These are phyloP conservation scores for Lepus oiostolus DNA, from an alignment of 2,797 vertebrate species.

Conservation along the genomic window DNA sequence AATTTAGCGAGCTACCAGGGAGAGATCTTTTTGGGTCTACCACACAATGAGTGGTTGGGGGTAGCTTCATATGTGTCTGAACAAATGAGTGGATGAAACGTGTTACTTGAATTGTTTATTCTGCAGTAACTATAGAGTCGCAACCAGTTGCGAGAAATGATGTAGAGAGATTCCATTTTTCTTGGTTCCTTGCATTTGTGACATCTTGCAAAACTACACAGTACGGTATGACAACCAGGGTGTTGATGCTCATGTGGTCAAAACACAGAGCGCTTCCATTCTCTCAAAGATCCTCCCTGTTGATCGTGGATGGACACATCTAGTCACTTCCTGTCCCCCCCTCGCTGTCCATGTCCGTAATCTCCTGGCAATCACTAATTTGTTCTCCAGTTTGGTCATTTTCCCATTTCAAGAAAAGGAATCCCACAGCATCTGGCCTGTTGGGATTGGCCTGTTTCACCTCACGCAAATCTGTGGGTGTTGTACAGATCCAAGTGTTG, in stretches of 20 bases:
- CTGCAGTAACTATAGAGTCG: background rate
- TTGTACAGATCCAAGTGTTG: background rate
- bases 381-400: background rate
- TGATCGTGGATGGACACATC: background rate
- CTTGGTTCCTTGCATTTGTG: background rate
- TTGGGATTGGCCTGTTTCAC: background rate
- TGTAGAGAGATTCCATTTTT: background rate
- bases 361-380: background rate
- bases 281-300: background rate
- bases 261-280: background rate
- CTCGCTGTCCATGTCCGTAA: no score
- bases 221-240: background rate
- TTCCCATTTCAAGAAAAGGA: background rate
- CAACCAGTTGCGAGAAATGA: background rate
- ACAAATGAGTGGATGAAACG: background rate
- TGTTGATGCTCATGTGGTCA: background rate
- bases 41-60: background rate
- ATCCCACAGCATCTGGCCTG: background rate
- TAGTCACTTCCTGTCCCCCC: background rate
- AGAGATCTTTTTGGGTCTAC: background rate
- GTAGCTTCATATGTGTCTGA: background rate
- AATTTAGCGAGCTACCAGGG: background rate
- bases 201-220: background rate
- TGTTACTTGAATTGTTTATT: background rate
- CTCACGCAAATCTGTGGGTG: background rate